Evolutionary conservation across 2,888 invertebrate genomes (phyloP).

Genomic region (Adelognathus sp.): DNA sequence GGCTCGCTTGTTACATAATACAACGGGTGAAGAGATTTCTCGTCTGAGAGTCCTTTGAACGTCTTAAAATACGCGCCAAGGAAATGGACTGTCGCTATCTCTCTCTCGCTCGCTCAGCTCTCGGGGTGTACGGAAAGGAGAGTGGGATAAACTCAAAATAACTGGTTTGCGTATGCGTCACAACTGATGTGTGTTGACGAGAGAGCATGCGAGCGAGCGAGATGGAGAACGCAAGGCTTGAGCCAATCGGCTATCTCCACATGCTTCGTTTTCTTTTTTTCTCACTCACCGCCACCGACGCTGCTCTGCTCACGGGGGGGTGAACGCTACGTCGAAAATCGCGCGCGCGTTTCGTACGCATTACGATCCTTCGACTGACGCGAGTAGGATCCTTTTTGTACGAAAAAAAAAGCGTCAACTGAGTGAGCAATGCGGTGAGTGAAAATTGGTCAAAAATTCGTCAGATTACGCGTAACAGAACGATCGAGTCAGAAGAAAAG

Average conservation of each 20-base stretch:
- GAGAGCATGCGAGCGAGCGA: too few relatives aligned
- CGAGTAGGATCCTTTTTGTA: too few relatives aligned
- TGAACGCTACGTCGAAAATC: constrained; percentile 11
- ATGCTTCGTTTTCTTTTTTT: constrained; percentile 76
- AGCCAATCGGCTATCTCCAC: constrained; percentile 82
- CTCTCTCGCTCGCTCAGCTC: background rate
- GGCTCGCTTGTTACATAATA: constrained; percentile 68
- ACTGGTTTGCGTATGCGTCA: constrained; percentile 31
- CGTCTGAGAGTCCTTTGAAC: constrained; percentile 72
- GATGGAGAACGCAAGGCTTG: too few relatives aligned
- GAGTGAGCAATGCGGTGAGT: background rate
- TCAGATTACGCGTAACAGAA: too few relatives aligned
- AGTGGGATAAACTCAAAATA: background rate
- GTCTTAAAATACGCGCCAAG: constrained; percentile 81
- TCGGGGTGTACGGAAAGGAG: background rate
- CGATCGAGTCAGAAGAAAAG: too few relatives aligned
- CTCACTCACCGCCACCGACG: background rate
- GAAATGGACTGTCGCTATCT: constrained; percentile 77
- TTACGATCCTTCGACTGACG: background rate
- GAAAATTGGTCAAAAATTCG: background rate
- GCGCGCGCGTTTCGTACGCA: constrained; percentile 34
- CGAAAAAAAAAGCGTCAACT: too few relatives aligned
- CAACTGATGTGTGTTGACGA: constrained; percentile 16
- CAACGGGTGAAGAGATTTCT: constrained; percentile 65
- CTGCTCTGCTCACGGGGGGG: too few relatives aligned